phyloP scores from a whole-genome alignment of 2,888 invertebrate genomes.

The Troides aeacus region DNA sequence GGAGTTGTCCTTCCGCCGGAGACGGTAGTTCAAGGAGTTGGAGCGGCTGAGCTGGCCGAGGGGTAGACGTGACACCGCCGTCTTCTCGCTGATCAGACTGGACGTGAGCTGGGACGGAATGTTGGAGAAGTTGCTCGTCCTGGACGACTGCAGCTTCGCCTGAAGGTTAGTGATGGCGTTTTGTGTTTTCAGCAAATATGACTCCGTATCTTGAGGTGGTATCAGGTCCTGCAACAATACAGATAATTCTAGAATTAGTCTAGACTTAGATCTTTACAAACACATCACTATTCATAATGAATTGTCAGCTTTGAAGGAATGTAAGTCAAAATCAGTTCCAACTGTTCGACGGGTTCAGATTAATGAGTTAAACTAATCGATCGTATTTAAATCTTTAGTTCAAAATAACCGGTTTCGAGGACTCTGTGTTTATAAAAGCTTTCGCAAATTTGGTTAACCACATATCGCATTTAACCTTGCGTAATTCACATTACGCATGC shows the following conservation, averaged over 20 bases:
- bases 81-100: conserved; percentile 70
- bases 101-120: conserved; percentile 67
- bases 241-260: neutral
- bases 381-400: no score
- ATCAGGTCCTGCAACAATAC: conserved; percentile 73
- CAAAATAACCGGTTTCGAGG: no score
- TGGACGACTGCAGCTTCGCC: conserved; percentile 75
- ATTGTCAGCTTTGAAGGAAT: no score
- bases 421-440: no score
- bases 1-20: conserved; percentile 63
- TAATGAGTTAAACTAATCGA: no score
- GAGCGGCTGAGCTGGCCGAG: conserved; percentile 71
- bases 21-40: conserved; percentile 72
- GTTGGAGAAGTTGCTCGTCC: conserved; percentile 52
- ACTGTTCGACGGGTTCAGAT: no score
- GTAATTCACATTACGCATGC: no score
- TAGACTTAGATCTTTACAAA: no score
- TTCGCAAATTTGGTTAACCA: no score
- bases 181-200: conserved; percentile 81
- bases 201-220: conserved; percentile 75
- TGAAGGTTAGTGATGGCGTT: conserved; percentile 82
- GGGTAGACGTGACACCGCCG: conserved; percentile 67
- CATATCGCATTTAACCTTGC: no score
- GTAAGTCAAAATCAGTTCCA: no score
- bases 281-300: no score